These are phyloP conservation scores for Idaea straminata DNA, from an alignment of 2,888 invertebrate species.

Conservation along the genomic window DNA sequence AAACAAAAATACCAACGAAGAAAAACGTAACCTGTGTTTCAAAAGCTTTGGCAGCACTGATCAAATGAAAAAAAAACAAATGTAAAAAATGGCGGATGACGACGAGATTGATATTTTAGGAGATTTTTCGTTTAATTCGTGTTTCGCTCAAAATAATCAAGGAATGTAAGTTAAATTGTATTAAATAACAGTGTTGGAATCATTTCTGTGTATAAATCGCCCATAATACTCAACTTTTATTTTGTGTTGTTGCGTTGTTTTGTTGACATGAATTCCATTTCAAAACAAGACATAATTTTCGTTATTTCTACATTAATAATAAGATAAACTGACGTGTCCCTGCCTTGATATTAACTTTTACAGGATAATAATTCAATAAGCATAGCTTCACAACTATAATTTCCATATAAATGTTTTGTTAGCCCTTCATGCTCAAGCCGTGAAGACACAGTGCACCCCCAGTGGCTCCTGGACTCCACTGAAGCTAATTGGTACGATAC, in stretches of 20 bases:
- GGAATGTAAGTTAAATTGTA: conserved; percentile 75
- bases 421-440: conserved; percentile 77
- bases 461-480: conserved; percentile 83
- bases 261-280: conserved; percentile 39
- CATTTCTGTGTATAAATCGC: not conserved
- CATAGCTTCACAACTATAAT: not conserved
- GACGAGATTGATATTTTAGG: conserved; percentile 87
- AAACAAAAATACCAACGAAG: not conserved
- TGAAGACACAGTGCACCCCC: conserved; percentile 82
- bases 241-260: conserved; percentile 19
- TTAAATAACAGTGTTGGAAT: not conserved
- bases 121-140: conserved; percentile 84
- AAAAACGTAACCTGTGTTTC: not conserved
- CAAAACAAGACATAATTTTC: conserved; percentile 26
- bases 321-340: conserved; percentile 12
- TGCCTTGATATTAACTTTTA: conserved; percentile 5
- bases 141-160: conserved; percentile 80
- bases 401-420: conserved; percentile 16
- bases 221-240: not conserved
- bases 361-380: not conserved
- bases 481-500: conserved; percentile 82
- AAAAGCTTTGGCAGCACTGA: not conserved
- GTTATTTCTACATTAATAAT: conserved; percentile 21
- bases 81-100: conserved; percentile 82
- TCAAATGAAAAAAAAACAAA: conserved; percentile 15